These are phyloP conservation scores for Turnix velox DNA, from an alignment of 2,113 vertebrate species.

Conservation along the genomic window DNA sequence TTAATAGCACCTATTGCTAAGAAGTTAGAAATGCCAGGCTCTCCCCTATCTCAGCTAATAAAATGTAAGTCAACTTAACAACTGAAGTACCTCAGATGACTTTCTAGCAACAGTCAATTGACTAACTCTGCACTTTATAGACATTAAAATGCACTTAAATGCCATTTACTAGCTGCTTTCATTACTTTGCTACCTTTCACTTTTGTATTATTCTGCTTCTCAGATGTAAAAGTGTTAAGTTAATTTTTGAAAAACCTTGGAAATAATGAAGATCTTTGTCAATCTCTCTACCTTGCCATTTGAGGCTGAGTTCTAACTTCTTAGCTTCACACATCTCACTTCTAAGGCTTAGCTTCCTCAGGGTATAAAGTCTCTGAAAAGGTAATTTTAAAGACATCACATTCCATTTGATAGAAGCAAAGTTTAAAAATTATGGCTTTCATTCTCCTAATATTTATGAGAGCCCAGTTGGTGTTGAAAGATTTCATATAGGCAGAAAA, in stretches of 20 bases:
- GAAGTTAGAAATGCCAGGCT: neutral
- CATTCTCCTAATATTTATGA: neutral
- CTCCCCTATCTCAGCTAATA: neutral
- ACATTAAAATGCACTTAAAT: neutral
- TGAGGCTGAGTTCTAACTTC: constrained; percentile 9
- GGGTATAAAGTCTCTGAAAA: neutral
- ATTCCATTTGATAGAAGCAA: neutral
- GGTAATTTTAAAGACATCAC: neutral
- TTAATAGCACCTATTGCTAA: neutral
- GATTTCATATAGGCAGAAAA: neutral
- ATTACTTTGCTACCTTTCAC: neutral
- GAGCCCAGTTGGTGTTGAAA: neutral
- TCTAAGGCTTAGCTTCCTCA: neutral
- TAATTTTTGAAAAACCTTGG: neutral
- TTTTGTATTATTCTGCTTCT: neutral
- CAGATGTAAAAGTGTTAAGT: neutral
- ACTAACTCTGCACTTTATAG: neutral
- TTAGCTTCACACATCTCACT: neutral
- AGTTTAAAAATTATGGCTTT: neutral
- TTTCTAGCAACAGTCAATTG: neutral
- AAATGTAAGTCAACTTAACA: neutral
- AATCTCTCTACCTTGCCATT: neutral
- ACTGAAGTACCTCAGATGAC: neutral
- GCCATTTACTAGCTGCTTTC: neutral
- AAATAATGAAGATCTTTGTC: neutral